Evolutionary conservation across 2,797 vertebrate genomes (phyloP), one percentile per base, ranked within the genome.

Genomic region (Etheostoma nigrum): DNA sequence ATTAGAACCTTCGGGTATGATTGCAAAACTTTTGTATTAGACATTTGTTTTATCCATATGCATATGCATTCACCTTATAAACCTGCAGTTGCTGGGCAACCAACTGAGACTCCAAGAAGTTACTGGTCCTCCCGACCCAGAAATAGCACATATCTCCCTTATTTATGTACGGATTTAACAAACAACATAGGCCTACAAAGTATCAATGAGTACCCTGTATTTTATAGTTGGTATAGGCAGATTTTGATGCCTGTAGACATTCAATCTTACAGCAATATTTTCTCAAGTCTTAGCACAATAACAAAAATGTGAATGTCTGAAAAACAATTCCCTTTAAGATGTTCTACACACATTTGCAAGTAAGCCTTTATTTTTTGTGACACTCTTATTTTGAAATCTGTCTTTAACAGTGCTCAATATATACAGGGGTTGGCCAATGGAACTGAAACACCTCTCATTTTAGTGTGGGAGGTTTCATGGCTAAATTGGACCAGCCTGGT

Each of bases 11-110:
- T n/a, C 12, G 2, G 30, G 15, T 47, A 4, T n/a, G 27, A 69
- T 48, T 58, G 47, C 47, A 71, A 21, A 33, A 42, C 19, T 42
- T n/a, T 48, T n/a, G 2, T 11, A 16, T 51, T 4, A 27, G 16
- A 5, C 33, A 40, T 40, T 40, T 11, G 9, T 11, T 40, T 40
- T 11, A 40, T 25, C n/a, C n/a, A 48, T 36, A 14, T 0, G n/a
- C 36, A 10, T 3, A 36, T 36, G 36, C 9, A 36, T 55, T 7
- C 4, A 45, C 42, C 9, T 55, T 15, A n/a, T 36, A 52, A 65
- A 52, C 7, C 2, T 57, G 23, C 66, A 57, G 66, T 55, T 21
- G 42, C 53, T 18, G 57, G 36, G 42, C 66, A 68, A 68, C 66
- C 40, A 68, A 42, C 25, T 15, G 12, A 47, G 25, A 47, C 65